Evolutionary conservation across 2,888 invertebrate genomes (phyloP), one percentile per base, ranked within the genome.

Genomic region (Alloplasta piceator): DNA sequence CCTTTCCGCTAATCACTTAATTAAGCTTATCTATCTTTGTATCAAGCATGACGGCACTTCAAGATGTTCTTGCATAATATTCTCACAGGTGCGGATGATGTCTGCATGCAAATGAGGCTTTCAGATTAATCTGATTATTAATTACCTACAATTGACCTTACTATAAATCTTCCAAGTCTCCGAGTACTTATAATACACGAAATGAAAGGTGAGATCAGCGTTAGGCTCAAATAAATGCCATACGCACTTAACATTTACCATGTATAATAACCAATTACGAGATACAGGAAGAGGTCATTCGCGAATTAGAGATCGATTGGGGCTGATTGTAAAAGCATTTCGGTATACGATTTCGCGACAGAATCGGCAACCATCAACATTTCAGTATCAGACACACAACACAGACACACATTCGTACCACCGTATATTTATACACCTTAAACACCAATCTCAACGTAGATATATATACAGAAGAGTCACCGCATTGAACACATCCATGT

Each of bases 231-330:
- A 26, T 26, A 26, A 43, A 41, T 52, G 63, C 50, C 14, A 26
- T 41, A 52, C 72, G 41, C 38, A 60, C 41, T 72, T 41, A 9
- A 41, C 55, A 12, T 41, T n/a, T 41, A 82, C 79, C 70, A 60
- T 48, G 68, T 58, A 56, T 16, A n/a, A 55, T 60, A 14, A 12
- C 43, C 38, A 48, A 58, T 74, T 66, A 26, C 58, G 71, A 75
- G 78, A 73, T 74, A 77, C 58, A n/a, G 68, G 78, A 70, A 64
- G 68, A 75, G 75, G 55, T 72, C 66, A 60, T 61, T 75, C 77
- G 84, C 78, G 70, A 84, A 78, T 75, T 74, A 75, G 61, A 70
- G 81, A 84, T 85, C 82, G 83, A 85, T 85, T 80, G 70, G 76
- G 83, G 79, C 83, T 80, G 58, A 55, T 66, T 48, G 83, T 6